These are phyloP conservation scores for Zaprionus tsacasi DNA, from an alignment of 1,140 invertebrate genomes.

Conservation along the genomic window DNA sequence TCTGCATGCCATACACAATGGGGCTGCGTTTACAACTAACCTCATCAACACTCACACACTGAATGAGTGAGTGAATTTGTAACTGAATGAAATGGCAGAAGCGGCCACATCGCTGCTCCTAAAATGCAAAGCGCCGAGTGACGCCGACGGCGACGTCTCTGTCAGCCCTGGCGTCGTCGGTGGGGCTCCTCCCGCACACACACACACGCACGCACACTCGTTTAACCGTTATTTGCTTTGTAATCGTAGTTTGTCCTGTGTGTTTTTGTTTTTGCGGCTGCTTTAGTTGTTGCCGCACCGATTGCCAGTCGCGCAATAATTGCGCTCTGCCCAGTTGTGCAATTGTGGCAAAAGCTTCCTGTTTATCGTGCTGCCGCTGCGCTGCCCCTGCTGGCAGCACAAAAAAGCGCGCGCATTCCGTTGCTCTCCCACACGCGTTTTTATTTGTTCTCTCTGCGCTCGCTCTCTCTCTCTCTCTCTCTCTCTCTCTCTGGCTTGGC, in stretches of 20 bases:
- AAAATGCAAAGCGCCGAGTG: slow-evolving; percentile 50
- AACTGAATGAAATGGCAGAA: slow-evolving; percentile 72
- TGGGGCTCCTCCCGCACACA: not conserved
- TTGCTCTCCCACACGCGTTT: slow-evolving; percentile 54
- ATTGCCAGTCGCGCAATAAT: slow-evolving; percentile 78
- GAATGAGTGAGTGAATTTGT: slow-evolving; percentile 64
- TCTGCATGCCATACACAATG: slow-evolving; percentile 9
- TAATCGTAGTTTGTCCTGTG: slow-evolving; percentile 36
- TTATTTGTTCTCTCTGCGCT: slow-evolving; percentile 1
- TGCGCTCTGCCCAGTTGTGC: slow-evolving; percentile 60
- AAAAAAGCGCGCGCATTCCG: slow-evolving; percentile 79
- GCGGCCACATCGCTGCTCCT: slow-evolving; percentile 49
- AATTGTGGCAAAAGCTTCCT: slow-evolving; percentile 78
- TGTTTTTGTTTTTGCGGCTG: slow-evolving; percentile 60
- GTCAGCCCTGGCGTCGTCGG: slow-evolving; percentile 37
- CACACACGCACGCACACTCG: not conserved
- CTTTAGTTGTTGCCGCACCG: slow-evolving; percentile 47
- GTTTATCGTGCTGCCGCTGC: slow-evolving; percentile 40
- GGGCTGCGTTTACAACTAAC: slow-evolving; percentile 63
- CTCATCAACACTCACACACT: slow-evolving; percentile 81
- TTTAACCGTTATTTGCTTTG: slow-evolving; percentile 50
- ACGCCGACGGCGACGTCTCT: not conserved
- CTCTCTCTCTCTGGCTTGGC: slow-evolving; percentile 16
- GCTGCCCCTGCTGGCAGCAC: slow-evolving; percentile 15
- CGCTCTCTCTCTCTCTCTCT: slow-evolving; percentile 26